Evolutionary conservation across 2,888 invertebrate species (phyloP), one percentile per base, ranked within the genome.

Genomic region (Drosophila nigritarsus): DNA sequence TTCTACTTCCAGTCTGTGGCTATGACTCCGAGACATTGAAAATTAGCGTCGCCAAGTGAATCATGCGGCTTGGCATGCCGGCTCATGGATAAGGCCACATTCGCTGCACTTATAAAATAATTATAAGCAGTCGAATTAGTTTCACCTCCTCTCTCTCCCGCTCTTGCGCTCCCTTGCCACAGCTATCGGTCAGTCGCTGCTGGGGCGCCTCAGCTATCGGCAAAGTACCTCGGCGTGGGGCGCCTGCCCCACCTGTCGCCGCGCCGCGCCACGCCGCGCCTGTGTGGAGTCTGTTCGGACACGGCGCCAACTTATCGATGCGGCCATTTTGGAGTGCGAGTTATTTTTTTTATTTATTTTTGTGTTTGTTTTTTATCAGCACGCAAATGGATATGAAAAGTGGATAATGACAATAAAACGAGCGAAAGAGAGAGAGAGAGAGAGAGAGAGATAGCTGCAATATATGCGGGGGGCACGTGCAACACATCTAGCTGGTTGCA

Each of bases 51-150:
- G 90, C 90, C 90, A 90, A 90, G 85, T 85, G 85, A 85, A 90
- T 85, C 90, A 85, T 80, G 86, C 83, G 68, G 78, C 81, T 60
- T 72, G 81, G 83, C 74, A 81, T 81, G 82, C 84, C 66, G 70
- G 78, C 67, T 67, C 68, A 64, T 61, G 90, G 85, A 90, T 85
- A 90, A 90, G 90, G 71, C 83, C 69, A 70, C 87, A 73, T 81
- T 75, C 49, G 70, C 84, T 90, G 85, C 90, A 90, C 87, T 87
- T 87, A 87, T 87, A 87, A 90, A 87, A 87, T 87, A 87, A 87
- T 87, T 87, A 87, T 82, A 87, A 75, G 83, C 73, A 83, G 73
- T 73, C 73, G 73, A 73, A 78, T 65, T 73, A 81, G 77, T 64
- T 65, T 61, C 64, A 30, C 58, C 50, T 45, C 34, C 36, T 32